Evolutionary conservation across 1,140 invertebrate species (phyloP).

Genomic region (Heliconius hewitsoni): DNA sequence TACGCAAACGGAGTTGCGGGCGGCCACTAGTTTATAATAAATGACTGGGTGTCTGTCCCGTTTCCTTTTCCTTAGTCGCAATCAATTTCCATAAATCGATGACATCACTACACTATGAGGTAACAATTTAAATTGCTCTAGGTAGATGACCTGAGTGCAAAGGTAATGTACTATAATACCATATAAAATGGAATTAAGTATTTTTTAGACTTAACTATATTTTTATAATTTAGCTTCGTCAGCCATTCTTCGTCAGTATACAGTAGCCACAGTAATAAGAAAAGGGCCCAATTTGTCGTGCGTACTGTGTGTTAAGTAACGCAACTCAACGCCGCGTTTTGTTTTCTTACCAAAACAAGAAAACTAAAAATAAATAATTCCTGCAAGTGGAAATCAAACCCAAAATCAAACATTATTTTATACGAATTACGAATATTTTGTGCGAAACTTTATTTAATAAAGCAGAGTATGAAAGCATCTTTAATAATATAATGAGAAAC

Average conservation of each 20-base stretch:
- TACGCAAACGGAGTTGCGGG: too few species aligned
- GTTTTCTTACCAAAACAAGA: too few species aligned
- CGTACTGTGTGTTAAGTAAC: background rate
- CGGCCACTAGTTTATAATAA: background rate
- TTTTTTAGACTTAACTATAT: too few species aligned
- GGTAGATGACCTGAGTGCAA: constrained; percentile 16
- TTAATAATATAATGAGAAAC: constrained; percentile 15
- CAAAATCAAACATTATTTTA: too few species aligned
- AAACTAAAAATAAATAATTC: too few species aligned
- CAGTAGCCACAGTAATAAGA: too few species aligned
- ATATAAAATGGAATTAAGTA: background rate
- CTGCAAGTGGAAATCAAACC: background rate
- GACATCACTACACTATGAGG: background rate
- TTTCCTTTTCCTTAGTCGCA: constrained; percentile 1
- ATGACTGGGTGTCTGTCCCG: background rate
- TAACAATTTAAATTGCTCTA: background rate
- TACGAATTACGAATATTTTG: too few species aligned
- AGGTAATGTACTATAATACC: background rate
- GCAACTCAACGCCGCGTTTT: background rate
- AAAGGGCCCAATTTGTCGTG: too few species aligned
- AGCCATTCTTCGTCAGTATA: too few species aligned
- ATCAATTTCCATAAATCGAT: constrained; percentile 1
- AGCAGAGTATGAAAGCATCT: background rate
- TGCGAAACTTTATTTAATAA: background rate
- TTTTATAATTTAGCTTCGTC: too few species aligned